Evolutionary conservation across 2,797 vertebrate genomes (phyloP), one percentile per base, ranked within the genome.

Genomic region (Neostethus bicornis): DNA sequence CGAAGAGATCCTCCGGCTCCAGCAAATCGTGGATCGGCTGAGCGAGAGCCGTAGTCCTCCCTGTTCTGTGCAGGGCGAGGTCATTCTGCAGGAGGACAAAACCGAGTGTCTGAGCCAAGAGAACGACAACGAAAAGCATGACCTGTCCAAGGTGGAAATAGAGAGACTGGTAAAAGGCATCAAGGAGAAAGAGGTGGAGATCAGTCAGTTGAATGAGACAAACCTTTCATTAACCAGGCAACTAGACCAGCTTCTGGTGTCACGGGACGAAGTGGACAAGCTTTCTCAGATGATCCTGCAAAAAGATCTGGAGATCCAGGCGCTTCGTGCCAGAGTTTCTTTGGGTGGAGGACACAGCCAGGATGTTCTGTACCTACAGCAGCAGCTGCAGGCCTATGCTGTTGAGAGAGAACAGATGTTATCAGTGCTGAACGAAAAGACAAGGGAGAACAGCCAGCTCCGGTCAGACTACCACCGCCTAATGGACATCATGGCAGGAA

Each of bases 141-240:
- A 99, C 73, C 85, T 99, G 51, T 99, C 97, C 2, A 99, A 99
- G 87, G 94, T 90, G 4, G 97, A 99, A 75, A 93, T 97, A 3
- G 94, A 97, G 52, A 92, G 85, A 57, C 79, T 99, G 56, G 93
- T 99, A 21, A 93, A 87, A 76, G 97, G 96, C 58, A 94, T 99
- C 70, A 95, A 95, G 79, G 97, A 99, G 81, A 95, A 96, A n/a
- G 97, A 99, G 66, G 92, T 90, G 0, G 96, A 99, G 81, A 99
- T 99, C 67, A 91, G 92, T 65, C 92, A 95, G 71, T 87, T 99
- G 29, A 97, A 95, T 43, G 97, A 99, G 81, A 98, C 94, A 85
- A 99, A 99, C 73, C 63, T 96, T 19, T 94, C 91, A 1, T 66
- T 99, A 46, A 90, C 93, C 59, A 93, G 87, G 57, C 94, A 95